These are phyloP conservation scores for Pelodytes ibericus DNA, from an alignment of 2,797 vertebrate species.

Conservation along the genomic window DNA sequence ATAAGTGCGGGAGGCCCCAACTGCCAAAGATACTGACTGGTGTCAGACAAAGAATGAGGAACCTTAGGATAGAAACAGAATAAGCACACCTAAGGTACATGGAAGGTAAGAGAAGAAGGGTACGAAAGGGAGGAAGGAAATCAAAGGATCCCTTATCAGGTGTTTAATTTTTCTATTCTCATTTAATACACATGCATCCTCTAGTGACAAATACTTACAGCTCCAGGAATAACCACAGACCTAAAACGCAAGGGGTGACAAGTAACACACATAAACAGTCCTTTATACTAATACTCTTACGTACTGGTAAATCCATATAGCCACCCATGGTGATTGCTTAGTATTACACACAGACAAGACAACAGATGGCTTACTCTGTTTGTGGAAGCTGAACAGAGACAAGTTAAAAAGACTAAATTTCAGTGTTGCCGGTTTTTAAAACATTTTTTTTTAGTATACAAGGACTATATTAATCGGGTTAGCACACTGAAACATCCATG, in stretches of 20 bases:
- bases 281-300: constrained; percentile 79
- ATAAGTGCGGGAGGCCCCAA: no score
- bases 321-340: constrained; percentile 81
- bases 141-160: no score
- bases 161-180: no score
- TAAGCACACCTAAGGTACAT: no score
- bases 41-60: no score
- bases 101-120: no score
- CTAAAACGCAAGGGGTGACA: constrained; percentile 36
- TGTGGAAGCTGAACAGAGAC: constrained; percentile 21
- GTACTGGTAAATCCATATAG: constrained; percentile 89
- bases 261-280: constrained; percentile 45
- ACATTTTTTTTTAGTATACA: constrained; percentile 20
- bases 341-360: constrained; percentile 87
- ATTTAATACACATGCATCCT: neutral
- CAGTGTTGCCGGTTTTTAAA: no score
- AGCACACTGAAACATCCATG: constrained; percentile 26
- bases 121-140: no score
- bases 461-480: constrained; percentile 4
- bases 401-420: neutral
- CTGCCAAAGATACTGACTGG: no score
- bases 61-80: no score
- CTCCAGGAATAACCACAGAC: constrained; percentile 16
- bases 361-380: constrained; percentile 64
- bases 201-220: constrained; percentile 47